phyloP scores from a whole-genome alignment of 2,797 vertebrate species.

The Caiman crocodilus region DNA sequence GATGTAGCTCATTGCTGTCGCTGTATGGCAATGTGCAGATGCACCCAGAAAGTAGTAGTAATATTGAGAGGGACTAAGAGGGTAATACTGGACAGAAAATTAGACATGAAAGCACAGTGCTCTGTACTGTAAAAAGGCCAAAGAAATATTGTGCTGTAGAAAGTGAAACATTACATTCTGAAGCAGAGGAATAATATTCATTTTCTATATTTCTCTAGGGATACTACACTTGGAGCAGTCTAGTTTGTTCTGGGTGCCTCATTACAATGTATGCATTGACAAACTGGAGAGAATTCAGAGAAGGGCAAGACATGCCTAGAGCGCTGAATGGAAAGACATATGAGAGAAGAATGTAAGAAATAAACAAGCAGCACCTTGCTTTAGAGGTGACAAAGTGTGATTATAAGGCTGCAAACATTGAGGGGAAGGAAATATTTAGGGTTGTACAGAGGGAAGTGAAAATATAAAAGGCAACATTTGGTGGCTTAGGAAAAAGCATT shows the following conservation, averaged over 20 bases:
- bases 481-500: not conserved
- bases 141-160: not conserved
- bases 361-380: not conserved
- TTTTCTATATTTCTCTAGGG: not conserved
- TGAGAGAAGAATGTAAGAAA: constrained; percentile 23
- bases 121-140: not conserved
- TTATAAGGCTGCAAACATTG: constrained; percentile 3
- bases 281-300: not conserved
- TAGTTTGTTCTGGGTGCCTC: constrained; percentile 29
- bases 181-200: not conserved
- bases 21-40: not conserved
- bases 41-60: not conserved
- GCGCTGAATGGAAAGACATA: constrained; percentile 4
- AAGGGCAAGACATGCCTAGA: constrained; percentile 1
- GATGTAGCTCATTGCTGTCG: not conserved
- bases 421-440: not conserved
- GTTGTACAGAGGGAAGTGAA: not conserved
- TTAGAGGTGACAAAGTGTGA: not conserved
- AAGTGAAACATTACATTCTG: constrained; percentile 12
- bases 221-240: constrained; percentile 12
- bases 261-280: not conserved
- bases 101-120: not conserved
- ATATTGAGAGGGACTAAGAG: not conserved
- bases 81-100: not conserved
- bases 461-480: not conserved